A percentile compares a stretch with the other conserved stretches of the same genome.
Conservation (phyloP, 2,797 vertebrate genomes). For the Tachyglossus aculeatus region DNA sequence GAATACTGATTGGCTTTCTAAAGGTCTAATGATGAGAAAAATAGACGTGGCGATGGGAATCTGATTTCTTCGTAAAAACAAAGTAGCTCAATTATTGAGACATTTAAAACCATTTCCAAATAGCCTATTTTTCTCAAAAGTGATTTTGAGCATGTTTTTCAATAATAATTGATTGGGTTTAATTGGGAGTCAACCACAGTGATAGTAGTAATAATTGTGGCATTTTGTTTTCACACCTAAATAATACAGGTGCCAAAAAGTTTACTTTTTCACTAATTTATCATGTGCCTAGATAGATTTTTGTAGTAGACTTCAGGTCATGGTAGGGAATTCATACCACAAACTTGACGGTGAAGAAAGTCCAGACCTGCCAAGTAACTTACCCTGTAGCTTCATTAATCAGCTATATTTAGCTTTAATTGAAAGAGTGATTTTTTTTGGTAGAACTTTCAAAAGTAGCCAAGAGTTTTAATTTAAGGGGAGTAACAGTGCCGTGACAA, state of each 20-base stretch:
- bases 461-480: no score
- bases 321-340: conserved; percentile 11
- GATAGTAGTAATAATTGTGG: no score
- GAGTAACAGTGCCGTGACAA: no score
- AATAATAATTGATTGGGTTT: conserved; percentile 1
- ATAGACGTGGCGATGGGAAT: conserved; percentile 1
- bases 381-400: neutral
- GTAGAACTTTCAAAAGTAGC: no score
- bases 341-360: no score
- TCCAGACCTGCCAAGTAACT: neutral
- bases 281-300: conserved; percentile 17
- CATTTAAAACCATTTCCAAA: no score
- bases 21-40: neutral
- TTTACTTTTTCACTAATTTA: conserved; percentile 12
- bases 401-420: conserved; percentile 1
- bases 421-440: conserved; percentile 17
- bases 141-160: conserved; percentile 11
- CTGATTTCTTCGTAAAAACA: conserved; percentile 8
- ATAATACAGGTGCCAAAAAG: conserved; percentile 4
- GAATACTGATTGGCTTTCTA: no score
- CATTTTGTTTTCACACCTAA: conserved; percentile 18
- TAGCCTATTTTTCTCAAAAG: neutral
- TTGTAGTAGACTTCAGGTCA: conserved; percentile 16
- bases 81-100: no score
- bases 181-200: conserved; percentile 1